Base-by-base conservation (phyloP, 92 coral and sea anemone genomes). In the Siderastrea radians region DNA sequence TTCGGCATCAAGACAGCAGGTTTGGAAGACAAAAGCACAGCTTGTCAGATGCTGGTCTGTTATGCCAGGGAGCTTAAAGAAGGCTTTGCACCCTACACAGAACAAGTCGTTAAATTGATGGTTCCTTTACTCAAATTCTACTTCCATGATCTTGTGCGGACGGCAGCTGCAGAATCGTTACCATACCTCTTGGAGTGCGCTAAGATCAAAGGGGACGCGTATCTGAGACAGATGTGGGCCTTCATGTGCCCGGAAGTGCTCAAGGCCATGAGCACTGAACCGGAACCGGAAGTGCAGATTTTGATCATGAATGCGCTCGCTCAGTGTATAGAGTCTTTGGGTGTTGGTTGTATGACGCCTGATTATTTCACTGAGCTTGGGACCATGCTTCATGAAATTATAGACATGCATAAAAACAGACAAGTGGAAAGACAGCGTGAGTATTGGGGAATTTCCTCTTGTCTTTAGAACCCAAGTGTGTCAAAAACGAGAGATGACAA, bases 1-100 rank as follows among this genome's bases (percentile, higher is more conserved):
- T 97, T 97, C 78, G 99, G 99, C 16, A 97, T 97, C 89, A 97
- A 95, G 75, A 97, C 99, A 16, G 99, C 98, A 6, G 99, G 99
- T 15, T 82, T 97, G 38, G 99, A 97, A 84, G 99, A 97, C 93
- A 97, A 97, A 84, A 97, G 99, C 82, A 97, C 99, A 50, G 99
- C 99, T 0, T 97, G 99, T 77, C 99, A 97, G 83, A 97, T 97
- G 99, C 80, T 97, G 72, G 99, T 97, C 46, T 94, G 98, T 59
- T 97, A 97, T 81, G 99, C 98, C 1, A 91, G 96, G 50, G 99
- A 97, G 82, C 96, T 97, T 67, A 97, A 97, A 71, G 97, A 96
- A 66, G 96, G 98, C 59, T 97, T 97, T 91, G 96, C 98, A 4
- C 98, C 98, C 0, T 97, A 97, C 89, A 87, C 98, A 1, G 98